A percentile compares a stretch with the other conserved stretches of the same genome.
Evolutionary conservation across 1,140 invertebrate genomes (phyloP).

Genomic region (Musca domestica): DNA sequence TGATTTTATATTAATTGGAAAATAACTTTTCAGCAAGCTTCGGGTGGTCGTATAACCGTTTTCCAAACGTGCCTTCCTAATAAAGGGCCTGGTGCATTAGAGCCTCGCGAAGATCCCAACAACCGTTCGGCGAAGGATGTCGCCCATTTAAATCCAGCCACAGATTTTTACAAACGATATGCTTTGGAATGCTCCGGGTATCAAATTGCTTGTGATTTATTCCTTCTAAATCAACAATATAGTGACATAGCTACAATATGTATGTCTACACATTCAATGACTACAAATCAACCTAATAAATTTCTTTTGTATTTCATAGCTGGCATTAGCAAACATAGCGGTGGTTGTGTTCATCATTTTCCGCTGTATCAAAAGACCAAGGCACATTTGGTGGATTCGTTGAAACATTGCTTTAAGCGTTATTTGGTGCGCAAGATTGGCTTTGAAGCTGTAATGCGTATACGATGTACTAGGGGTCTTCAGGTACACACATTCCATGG

Average conservation of each 20-base stretch:
- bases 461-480: constrained; percentile 89
- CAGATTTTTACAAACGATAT: constrained; percentile 97
- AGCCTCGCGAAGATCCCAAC: constrained; percentile 83
- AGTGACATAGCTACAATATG: constrained; percentile 91
- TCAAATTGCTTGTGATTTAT: constrained; percentile 95
- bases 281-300: background rate
- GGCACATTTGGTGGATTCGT: constrained; percentile 68
- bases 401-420: constrained; percentile 76
- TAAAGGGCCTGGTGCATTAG: constrained; percentile 83
- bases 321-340: constrained; percentile 92
- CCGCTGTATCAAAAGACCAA: constrained; percentile 81
- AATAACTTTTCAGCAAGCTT: constrained; percentile 65
- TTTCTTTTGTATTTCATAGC: constrained; percentile 57
- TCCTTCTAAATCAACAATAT: constrained; percentile 90
- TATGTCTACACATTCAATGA: constrained; percentile 54
- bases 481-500: constrained; percentile 98
- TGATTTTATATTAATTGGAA: constrained; percentile 23
- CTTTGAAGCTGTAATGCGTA: constrained; percentile 98
- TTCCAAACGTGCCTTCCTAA: constrained; percentile 91
- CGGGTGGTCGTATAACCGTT: constrained; percentile 92
- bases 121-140: constrained; percentile 77
- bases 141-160: constrained; percentile 85
- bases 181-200: constrained; percentile 95
- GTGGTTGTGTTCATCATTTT: constrained; percentile 90
- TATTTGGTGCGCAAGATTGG: constrained; percentile 97